These are phyloP conservation scores for Anableps anableps DNA, from an alignment of 2,797 vertebrate species.

Conservation along the genomic window DNA sequence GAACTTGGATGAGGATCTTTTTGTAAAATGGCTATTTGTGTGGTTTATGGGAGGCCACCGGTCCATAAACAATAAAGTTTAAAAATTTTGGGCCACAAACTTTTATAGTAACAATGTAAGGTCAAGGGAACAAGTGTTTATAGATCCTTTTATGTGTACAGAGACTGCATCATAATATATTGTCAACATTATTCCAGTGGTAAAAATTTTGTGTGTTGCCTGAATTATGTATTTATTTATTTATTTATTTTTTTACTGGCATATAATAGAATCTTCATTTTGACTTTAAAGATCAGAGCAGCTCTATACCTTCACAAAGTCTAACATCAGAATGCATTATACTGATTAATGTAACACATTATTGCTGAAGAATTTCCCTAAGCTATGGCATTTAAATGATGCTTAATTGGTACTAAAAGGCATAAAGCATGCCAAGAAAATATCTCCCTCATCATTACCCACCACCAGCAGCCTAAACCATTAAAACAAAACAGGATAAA, in stretches of 20 bases:
- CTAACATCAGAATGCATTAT: not conserved
- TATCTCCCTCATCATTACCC: not conserved
- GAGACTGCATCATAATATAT: slow-evolving; percentile 1
- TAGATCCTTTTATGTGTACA: not conserved
- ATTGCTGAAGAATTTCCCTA: not conserved
- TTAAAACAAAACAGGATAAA: not conserved
- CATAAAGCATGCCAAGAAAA: not conserved
- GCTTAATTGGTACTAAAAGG: not conserved
- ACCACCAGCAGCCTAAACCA: not conserved
- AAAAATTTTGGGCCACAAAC: not conserved
- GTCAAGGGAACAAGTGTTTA: slow-evolving; percentile 22
- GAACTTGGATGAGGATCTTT: slow-evolving; percentile 2
- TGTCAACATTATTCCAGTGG: slow-evolving; percentile 9
- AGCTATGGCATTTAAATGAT: not conserved
- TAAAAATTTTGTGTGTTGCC: not conserved
- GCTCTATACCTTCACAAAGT: not conserved
- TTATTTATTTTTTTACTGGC: too few relatives aligned
- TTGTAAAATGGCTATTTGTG: slow-evolving; percentile 35
- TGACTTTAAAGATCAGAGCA: not conserved
- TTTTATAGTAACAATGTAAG: not conserved
- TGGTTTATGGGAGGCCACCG: slow-evolving; percentile 19
- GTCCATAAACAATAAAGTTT: slow-evolving; percentile 13
- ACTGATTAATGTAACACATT: not conserved
- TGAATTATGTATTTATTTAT: not conserved
- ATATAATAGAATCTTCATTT: not conserved